Base-by-base conservation (phyloP, 2,888 invertebrate genomes). In the Stratiomys singularior region DNA sequence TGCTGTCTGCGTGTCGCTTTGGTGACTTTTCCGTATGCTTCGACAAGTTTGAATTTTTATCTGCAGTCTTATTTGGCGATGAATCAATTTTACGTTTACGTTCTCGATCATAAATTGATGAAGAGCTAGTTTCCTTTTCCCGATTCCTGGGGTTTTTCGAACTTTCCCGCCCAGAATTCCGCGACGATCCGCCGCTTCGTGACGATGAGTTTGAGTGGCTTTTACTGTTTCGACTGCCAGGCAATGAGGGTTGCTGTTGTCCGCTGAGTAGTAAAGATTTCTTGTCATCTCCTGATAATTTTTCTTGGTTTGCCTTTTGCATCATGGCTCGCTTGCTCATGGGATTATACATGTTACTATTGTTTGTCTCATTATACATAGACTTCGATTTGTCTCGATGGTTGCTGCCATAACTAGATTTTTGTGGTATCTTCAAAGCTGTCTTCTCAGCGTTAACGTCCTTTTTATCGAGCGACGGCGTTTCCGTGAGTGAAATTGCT, bases 11-110 rank as follows among this genome's bases (percentile, higher is more conserved):
- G 66, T 23, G 46, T 30, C 79, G 72, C 52, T 80, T 80, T 58
- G 79, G 80, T 27, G 79, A 80, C 60, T 79, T 78, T 1, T 79
- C 80, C 44, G 18, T 66, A 25, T 72, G 74, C 56, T 78, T 71
- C 7, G 71, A 46, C 76, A 64, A 13, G n/a, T n/a, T 56, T 13
- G 60, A 46, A 25, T 28, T 25, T 58, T 67, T 25, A 27, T 76
- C 46, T 5, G 11, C n/a, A 7, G 7, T 5, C 44, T 21, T 28
- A 5, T 63, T 25, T 13, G 56, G 30, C 30, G 72, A 56, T n/a
- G 74, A 58, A 23, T 74, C 74, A 15, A 37, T 64, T 46, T 76
- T 76, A 7, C 47, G 30, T 30, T 63, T 63, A 11, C 76, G 25
- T 27, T 76, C 63, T 1, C 60, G 21, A 1, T 74, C 74, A 21